phyloP scores from a whole-genome alignment of 2,888 invertebrate genomes.

The Cistogaster globosa region DNA sequence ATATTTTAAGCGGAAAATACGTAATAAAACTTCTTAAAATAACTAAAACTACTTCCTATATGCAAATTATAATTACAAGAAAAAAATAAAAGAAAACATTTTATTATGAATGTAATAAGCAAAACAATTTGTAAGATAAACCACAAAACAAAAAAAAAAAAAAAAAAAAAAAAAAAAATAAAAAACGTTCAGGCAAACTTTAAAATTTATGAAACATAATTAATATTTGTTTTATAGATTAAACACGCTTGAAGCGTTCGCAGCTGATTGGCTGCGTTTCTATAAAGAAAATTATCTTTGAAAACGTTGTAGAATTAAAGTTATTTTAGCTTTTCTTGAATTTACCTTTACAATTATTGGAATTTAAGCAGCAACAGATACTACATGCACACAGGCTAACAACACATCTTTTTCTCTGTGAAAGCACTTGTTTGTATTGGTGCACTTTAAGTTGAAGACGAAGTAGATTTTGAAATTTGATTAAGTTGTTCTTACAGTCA shows the following conservation, averaged over 20 bases:
- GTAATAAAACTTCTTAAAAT: constrained; percentile 28
- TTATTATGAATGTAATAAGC: constrained; percentile 29
- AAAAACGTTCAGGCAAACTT: neutral
- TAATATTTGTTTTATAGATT: constrained; percentile 45
- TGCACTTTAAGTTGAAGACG: constrained; percentile 21
- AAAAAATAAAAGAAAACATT: neutral
- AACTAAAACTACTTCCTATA: constrained; percentile 58
- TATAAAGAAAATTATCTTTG: constrained; percentile 47
- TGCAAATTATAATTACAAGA: constrained; percentile 16
- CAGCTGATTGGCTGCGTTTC: neutral
- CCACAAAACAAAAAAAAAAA: constrained; percentile 14
- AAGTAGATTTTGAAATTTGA: constrained; percentile 68
- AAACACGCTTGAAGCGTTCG: constrained; percentile 36
- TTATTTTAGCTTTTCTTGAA: constrained; percentile 24
- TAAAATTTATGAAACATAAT: neutral
- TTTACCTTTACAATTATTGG: constrained; percentile 28
- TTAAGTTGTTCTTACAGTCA: constrained; percentile 55
- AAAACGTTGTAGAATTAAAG: constrained; percentile 54
- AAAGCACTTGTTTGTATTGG: constrained; percentile 1
- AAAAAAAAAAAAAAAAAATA: too few relatives aligned
- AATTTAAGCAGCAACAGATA: constrained; percentile 8
- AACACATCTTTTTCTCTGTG: constrained; percentile 1
- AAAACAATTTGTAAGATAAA: constrained; percentile 56
- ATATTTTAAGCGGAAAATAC: constrained; percentile 48
- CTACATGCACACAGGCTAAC: neutral